Conservation (phyloP, 2,888 invertebrate species). For the Ferdinandea cuprea region DNA sequence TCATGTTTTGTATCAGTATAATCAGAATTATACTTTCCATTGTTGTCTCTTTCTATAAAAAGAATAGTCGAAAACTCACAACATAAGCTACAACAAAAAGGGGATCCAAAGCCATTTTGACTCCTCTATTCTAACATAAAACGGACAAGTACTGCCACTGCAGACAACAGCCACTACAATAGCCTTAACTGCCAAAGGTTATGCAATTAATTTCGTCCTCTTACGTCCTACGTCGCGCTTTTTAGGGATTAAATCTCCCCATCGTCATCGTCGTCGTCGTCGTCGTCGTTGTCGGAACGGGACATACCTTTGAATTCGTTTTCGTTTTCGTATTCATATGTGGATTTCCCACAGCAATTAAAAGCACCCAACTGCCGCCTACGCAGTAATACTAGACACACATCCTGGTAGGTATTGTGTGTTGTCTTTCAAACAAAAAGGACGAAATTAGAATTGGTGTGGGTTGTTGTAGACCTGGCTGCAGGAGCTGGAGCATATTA, state of each 20-base stretch:
- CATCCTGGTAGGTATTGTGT: conserved; percentile 49
- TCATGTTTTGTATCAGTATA: conserved; percentile 49
- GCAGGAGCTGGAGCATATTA: conserved; percentile 59
- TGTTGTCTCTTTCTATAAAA: conserved; percentile 32
- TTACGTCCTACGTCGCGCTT: conserved; percentile 62
- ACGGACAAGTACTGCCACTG: conserved; percentile 40
- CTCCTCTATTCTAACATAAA: conserved; percentile 45
- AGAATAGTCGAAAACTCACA: conserved; percentile 3
- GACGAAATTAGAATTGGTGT: conserved; percentile 62
- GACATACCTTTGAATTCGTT: conserved; percentile 55
- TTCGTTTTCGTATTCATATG: conserved; percentile 78
- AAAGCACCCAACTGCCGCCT: conserved; percentile 78
- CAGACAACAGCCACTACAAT: conserved; percentile 46
- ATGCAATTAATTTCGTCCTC: conserved; percentile 72
- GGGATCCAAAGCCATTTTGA: conserved; percentile 24
- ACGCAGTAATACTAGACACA: conserved; percentile 62
- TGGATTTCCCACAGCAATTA: conserved; percentile 83
- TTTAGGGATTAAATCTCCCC: conserved; percentile 65
- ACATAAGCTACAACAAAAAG: neutral
- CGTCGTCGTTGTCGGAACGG: too few relatives aligned
- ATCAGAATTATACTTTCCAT: conserved; percentile 39
- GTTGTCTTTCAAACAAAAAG: conserved; percentile 39
- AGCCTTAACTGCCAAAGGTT: conserved; percentile 68
- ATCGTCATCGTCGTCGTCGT: neutral
- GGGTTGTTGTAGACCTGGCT: conserved; percentile 41